phyloP scores from a whole-genome alignment of 1,140 invertebrate genomes.

The Bicyclus anynana region DNA sequence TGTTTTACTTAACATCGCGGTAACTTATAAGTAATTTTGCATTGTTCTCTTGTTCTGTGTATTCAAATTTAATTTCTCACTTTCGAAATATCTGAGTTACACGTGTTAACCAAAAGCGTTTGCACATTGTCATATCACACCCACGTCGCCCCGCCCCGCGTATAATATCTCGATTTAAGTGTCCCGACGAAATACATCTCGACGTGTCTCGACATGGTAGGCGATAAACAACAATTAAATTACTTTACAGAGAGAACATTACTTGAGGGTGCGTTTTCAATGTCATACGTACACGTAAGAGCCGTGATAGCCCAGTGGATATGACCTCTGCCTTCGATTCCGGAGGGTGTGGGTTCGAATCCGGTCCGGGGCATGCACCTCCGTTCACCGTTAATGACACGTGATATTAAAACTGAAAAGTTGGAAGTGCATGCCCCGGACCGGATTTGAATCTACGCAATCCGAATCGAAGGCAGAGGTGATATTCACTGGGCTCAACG shows the following conservation, averaged over 20 bases:
- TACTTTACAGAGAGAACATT: conserved; percentile 38
- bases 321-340: no score
- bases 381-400: no score
- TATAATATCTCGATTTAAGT: conserved; percentile 68
- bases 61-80: conserved; percentile 16
- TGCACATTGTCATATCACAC: conserved; percentile 63
- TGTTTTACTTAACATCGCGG: no score
- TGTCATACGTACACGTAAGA: not conserved
- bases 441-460: no score
- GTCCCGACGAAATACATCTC: conserved; percentile 58
- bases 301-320: no score
- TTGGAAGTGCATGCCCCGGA: no score
- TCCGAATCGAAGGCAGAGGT: no score
- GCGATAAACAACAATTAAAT: conserved; percentile 70
- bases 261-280: not conserved
- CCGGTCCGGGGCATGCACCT: no score
- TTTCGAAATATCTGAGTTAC: conserved; percentile 17
- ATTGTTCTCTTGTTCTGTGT: conserved; percentile 11
- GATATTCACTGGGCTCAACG: no score
- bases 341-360: no score
- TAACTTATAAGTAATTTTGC: not conserved
- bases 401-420: no score
- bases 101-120: conserved; percentile 36
- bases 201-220: conserved; percentile 43
- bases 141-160: conserved; percentile 38